Percentiles rank a stretch among this genome's conserved stretches.
Evolutionary conservation across 2,113 vertebrate species (phyloP).

Genomic region (Callorhinus ursinus): DNA sequence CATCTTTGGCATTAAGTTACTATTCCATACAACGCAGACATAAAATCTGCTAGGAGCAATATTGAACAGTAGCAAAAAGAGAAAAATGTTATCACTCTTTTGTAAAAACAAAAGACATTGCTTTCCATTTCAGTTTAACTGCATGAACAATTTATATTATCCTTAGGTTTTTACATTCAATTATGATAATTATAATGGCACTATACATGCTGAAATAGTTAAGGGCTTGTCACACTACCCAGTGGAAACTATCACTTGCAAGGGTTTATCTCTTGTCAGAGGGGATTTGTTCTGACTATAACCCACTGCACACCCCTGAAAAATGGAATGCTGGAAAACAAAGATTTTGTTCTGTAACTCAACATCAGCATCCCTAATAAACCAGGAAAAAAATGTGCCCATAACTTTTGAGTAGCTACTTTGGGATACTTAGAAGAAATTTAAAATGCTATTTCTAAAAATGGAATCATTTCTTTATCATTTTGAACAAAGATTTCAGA

Average conservation of each 20-base stretch:
- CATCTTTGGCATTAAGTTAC: constrained; percentile 66
- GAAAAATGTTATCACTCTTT: constrained; percentile 68
- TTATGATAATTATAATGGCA: constrained; percentile 54
- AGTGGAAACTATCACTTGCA: not conserved
- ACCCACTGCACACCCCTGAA: not conserved
- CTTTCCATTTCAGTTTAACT: constrained; percentile 73
- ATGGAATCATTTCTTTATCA: not conserved
- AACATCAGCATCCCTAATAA: not conserved
- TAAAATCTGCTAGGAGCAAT: constrained; percentile 75
- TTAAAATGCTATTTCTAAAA: not conserved
- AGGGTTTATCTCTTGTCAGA: constrained; percentile 23
- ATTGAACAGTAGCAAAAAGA: constrained; percentile 60
- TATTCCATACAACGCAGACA: constrained; percentile 24
- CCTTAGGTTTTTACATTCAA: constrained; percentile 66
- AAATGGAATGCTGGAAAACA: constrained; percentile 4
- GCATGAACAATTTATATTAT: constrained; percentile 65
- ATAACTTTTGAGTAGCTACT: constrained; percentile 27
- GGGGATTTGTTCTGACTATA: not conserved
- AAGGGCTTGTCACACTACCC: constrained; percentile 56
- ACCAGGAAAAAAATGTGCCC: not conserved
- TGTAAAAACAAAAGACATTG: constrained; percentile 74
- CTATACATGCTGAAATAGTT: constrained; percentile 46
- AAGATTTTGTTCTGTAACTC: constrained; percentile 50
- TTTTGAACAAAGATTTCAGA: not conserved
- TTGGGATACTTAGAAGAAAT: constrained; percentile 33